Evolutionary conservation across 1,140 invertebrate species (phyloP).

Genomic region (Papilio polyxenes): DNA sequence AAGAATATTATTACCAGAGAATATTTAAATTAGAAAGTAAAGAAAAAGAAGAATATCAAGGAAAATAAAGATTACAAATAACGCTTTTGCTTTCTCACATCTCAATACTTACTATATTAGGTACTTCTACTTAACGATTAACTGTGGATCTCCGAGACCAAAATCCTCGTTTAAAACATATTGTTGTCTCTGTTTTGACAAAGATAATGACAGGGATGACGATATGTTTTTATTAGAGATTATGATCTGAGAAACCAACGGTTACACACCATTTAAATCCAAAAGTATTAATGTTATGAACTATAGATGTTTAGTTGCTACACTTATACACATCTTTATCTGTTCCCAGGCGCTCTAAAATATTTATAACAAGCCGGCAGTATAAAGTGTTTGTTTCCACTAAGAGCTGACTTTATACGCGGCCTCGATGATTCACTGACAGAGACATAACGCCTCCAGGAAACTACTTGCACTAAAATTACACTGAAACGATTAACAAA

Average conservation of each 20-base stretch:
- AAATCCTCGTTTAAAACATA: no score
- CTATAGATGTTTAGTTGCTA: background rate
- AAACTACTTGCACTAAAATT: slow-evolving; percentile 16
- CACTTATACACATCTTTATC: background rate
- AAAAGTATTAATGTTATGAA: background rate
- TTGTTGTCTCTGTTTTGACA: no score
- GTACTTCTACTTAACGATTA: no score
- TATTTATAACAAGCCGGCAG: slow-evolving; percentile 13
- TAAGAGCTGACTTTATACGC: background rate
- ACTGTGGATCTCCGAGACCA: no score
- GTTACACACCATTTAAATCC: background rate
- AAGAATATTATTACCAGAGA: background rate
- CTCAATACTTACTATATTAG: no score
- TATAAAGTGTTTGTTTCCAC: slow-evolving; percentile 8
- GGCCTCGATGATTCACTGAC: slow-evolving; percentile 15
- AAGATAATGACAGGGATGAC: no score
- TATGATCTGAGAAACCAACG: no score
- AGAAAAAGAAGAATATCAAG: no score
- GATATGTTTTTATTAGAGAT: no score
- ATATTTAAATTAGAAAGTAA: background rate
- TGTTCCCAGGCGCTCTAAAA: background rate
- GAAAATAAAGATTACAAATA: no score
- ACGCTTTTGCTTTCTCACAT: no score
- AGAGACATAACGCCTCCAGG: slow-evolving; percentile 22
- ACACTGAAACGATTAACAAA: slow-evolving; percentile 15